Evolutionary conservation across 1,140 invertebrate genomes (phyloP), one percentile per base, ranked within the genome.

Genomic region (Apis cerana): DNA sequence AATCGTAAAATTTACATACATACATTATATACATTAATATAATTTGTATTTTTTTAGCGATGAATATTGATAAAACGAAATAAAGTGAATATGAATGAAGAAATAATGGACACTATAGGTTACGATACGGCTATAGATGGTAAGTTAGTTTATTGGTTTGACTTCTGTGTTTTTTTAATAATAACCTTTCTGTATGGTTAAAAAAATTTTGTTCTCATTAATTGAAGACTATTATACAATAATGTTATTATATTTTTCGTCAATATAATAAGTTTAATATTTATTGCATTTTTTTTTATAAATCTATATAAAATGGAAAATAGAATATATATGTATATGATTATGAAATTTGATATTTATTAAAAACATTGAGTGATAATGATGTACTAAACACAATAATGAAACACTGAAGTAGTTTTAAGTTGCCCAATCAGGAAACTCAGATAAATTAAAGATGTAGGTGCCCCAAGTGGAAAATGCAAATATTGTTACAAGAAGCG

Each of bases 401-500:
- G 9, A 54, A 17, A 48, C 10, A n/a, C 54, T 43, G 5, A 8
- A 56, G 5, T 1, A 15, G 43, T 43, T 33, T 62, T 90, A 82
- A 13, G 61, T 75, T 9, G 94, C 94, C 95, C 95, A 95, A 21
- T 85, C 90, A 0, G 96, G 96, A 77, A 96, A 95, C 64, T 92
- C 91, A 10, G 95, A 85, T 1, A 96, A 89, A 79, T 95, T 92
- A 86, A 96, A 96, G 4, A 96, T 91, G 5, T 91, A 91, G 17
- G 91, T 89, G 48, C 96, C 96, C 90, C 96, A 95, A 0, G 97
- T 97, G 69, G 97, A 96, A 89, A 97, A 97, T 59, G 96, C 95
- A 1, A 95, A 86, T 85, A 96, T 96, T 7, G 97, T 95, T 9
- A 97, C 90, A 1, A 96, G 65, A 1, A 97, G 95, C 19, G 97